Conservation (phyloP, 1,140 invertebrate species). For the Mercenaria mercenaria region DNA sequence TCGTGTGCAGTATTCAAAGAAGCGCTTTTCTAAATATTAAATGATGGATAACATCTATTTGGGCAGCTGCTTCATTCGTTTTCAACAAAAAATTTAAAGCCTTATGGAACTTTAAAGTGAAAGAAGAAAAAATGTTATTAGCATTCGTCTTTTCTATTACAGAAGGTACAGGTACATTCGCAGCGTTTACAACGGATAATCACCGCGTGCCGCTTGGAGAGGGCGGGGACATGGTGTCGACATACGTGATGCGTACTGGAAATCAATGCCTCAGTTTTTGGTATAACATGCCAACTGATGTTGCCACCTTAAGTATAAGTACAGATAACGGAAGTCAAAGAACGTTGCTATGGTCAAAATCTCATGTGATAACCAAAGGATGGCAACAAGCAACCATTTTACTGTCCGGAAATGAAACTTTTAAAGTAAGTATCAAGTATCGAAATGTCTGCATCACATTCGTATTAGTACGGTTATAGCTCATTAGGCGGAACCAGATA, state of each 20-base stretch:
- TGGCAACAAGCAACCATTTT: slow-evolving; percentile 36
- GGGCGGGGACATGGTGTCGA: background rate
- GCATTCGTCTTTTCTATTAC: background rate
- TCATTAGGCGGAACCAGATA: no score
- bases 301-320: background rate
- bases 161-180: slow-evolving; percentile 27
- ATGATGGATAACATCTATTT: no score
- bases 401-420: slow-evolving; percentile 1
- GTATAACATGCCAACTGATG: slow-evolving; percentile 50
- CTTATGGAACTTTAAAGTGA: no score
- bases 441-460: no score
- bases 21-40: no score
- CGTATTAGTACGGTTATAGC: no score
- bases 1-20: no score
- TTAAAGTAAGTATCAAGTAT: background rate
- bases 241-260: background rate
- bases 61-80: no score
- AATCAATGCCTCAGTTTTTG: slow-evolving; percentile 32
- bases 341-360: background rate
- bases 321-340: background rate
- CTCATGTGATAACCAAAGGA: background rate
- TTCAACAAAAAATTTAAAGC: no score
- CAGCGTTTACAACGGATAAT: slow-evolving; percentile 33
- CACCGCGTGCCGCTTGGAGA: slow-evolving; percentile 16
- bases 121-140: no score